Base-by-base conservation (phyloP, 2,113 vertebrate species). In the Oryzias curvinotus region DNA sequence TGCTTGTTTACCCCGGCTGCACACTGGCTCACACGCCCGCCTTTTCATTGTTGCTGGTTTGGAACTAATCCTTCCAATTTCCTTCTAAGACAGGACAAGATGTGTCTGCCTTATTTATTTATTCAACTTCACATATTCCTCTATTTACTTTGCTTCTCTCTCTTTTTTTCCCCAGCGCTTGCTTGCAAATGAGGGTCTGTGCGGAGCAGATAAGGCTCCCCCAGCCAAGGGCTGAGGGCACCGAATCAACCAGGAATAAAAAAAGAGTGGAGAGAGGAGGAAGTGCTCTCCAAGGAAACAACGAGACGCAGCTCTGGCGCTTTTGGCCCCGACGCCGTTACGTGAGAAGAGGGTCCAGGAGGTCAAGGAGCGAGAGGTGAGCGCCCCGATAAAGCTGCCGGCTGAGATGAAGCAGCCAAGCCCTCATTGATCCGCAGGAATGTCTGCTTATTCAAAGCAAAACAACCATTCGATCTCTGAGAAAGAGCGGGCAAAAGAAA, bases 51-150 rank as follows among this genome's bases (percentile, higher is more conserved):
- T 82, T 82, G 84, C 80, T 82, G 87, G 90, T 89, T 88, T 65
- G 88, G 91, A 91, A 92, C 89, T 91, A 91, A 92, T 92, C 91
- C 90, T 84, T 84, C 82, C 87, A 85, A 86, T 91, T 91, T 87
- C 80, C 84, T 83, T 84, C 81, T 75, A 82, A 85, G 80, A 89
- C 87, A 87, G 87, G 88, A 90, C 90, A 90, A 85, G 87, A 88
- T 85, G 88, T 81, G 86, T 83, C 64, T 60, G 85, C 77, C 68
- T 85, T 89, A 87, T 90, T 87, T 88, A 89, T 88, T 89, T 89
- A 82, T 85, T 82, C 54, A 62, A 82, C 87, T 87, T 88, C 83
- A 78, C 84, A 87, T 88, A 87, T 84, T 86, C 82, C 77, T 87
- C 73, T 86, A 81, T 88, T 88, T 84, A 82, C 81, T 85, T 78